Evolutionary conservation across 2,113 vertebrate species (phyloP).

Genomic region (Todiramphus saurophagus): DNA sequence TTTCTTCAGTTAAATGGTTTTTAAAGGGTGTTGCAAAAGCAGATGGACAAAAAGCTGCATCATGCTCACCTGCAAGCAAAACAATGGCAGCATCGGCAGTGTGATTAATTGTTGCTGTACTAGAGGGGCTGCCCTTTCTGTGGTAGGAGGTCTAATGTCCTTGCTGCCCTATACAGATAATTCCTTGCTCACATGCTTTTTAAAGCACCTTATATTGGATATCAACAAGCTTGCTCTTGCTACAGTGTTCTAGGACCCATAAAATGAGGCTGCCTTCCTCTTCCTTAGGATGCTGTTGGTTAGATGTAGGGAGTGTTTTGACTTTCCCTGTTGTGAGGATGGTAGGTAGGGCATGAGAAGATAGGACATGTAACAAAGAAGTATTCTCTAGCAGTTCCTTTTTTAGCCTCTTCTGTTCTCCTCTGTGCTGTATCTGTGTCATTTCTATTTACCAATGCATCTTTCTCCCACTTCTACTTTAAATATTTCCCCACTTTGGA

Average conservation of each 20-base stretch:
- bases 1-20: not conserved
- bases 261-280: not conserved
- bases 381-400: constrained; percentile 30
- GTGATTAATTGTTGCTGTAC: constrained; percentile 41
- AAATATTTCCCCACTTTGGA: not conserved
- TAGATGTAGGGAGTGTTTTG: not conserved
- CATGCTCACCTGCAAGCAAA: constrained; percentile 52
- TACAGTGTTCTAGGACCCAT: not conserved
- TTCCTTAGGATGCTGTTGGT: not conserved
- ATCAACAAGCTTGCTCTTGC: not conserved
- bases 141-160: not conserved
- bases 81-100: not conserved
- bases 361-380: not conserved
- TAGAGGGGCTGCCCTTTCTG: not conserved
- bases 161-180: not conserved
- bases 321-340: not conserved
- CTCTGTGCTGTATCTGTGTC: not conserved
- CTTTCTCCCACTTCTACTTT: not conserved
- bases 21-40: constrained; percentile 11
- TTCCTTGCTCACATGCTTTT: not conserved
- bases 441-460: not conserved
- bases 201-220: not conserved
- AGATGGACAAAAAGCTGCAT: constrained; percentile 46
- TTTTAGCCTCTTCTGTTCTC: constrained; percentile 43
- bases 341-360: constrained; percentile 43